Conservation (phyloP, 1,140 invertebrate species). For the Pogonognathellus flavescens region DNA sequence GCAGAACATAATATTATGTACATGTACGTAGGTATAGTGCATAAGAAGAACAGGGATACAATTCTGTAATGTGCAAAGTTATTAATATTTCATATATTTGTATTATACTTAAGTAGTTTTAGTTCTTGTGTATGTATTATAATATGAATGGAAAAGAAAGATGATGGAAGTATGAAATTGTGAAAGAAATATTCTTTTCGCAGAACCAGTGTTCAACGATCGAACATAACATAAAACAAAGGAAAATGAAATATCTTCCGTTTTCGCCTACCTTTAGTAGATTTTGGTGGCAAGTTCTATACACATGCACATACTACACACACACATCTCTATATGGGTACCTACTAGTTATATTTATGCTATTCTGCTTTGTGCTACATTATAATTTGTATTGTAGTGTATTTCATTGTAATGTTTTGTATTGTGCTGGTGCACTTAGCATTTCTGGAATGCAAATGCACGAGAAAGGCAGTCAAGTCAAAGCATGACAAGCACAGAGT, state of each 20-base stretch:
- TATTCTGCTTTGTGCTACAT: not conserved
- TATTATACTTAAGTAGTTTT: not conserved
- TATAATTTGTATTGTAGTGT: constrained; percentile 28
- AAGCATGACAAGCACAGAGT: not conserved
- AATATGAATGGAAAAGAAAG: not conserved
- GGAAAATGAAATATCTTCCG: constrained; percentile 4
- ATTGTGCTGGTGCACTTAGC: not conserved
- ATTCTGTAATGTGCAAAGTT: not conserved
- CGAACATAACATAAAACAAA: constrained; percentile 50
- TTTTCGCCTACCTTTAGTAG: not conserved
- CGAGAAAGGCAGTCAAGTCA: not conserved
- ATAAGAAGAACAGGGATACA: not conserved
- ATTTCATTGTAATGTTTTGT: not conserved
- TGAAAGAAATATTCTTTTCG: not conserved
- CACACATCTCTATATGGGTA: not conserved
- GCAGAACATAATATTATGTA: not conserved
- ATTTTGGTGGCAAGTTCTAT: not conserved
- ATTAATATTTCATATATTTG: not conserved
- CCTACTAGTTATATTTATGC: too few species aligned
- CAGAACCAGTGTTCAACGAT: not conserved
- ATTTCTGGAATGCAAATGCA: constrained; percentile 22
- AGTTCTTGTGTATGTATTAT: not conserved
- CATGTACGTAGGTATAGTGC: not conserved
- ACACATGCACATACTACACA: constrained; percentile 2
- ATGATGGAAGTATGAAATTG: not conserved